These are phyloP conservation scores for Prorops nasuta DNA, from an alignment of 1,140 invertebrate species.

Conservation along the genomic window DNA sequence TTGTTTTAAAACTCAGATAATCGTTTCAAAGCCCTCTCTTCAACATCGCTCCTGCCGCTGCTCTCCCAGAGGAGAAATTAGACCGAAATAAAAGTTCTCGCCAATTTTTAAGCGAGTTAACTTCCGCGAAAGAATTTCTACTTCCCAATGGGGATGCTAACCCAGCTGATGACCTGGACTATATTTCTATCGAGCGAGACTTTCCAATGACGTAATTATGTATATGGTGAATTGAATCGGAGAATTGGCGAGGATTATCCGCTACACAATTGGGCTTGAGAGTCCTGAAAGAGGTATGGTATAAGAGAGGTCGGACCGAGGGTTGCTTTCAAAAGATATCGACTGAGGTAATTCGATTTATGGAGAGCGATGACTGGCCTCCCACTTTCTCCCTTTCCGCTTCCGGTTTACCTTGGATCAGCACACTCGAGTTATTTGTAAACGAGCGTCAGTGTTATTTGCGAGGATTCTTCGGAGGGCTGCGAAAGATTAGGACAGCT, in stretches of 20 bases:
- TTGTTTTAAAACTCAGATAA: constrained; percentile 54
- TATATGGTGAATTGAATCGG: too few species aligned
- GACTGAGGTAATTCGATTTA: constrained; percentile 27
- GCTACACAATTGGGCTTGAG: too few species aligned
- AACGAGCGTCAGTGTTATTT: constrained; percentile 27
- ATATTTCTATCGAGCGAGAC: too few species aligned
- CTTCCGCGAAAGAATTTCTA: too few species aligned
- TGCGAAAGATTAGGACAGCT: constrained; percentile 43
- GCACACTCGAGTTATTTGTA: constrained; percentile 32
- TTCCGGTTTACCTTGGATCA: constrained; percentile 19
- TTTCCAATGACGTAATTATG: too few species aligned
- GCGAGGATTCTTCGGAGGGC: constrained; percentile 8
- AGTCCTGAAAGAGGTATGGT: too few species aligned
- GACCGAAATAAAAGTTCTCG: constrained; percentile 42
- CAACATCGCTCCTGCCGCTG: constrained; percentile 7
- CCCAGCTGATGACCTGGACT: too few species aligned
- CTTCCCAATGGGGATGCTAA: too few species aligned
- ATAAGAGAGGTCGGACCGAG: too few species aligned
- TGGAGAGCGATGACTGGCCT: constrained; percentile 22
- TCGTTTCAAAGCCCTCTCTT: constrained; percentile 40
- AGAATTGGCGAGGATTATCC: too few species aligned
- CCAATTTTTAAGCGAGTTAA: constrained; percentile 41
- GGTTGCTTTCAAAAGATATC: too few species aligned
- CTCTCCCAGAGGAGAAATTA: constrained; percentile 38
- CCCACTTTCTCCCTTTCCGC: not conserved